A percentile compares a stretch with the other conserved stretches of the same genome.
Conservation (phyloP, 2,888 invertebrate genomes). For the Quadriops clusia region DNA sequence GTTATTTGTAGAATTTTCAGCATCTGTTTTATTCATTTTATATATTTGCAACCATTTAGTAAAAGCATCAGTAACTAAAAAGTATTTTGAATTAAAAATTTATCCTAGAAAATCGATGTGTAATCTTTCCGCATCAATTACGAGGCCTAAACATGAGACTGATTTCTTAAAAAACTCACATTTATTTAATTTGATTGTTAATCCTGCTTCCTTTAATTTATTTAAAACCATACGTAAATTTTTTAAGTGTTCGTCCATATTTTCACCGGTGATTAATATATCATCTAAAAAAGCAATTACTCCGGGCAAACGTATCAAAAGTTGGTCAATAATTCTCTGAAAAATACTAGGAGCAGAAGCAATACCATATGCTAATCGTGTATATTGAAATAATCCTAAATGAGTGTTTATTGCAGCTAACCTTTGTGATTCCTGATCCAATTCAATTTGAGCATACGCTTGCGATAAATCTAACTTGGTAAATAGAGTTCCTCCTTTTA, state of each 20-base stretch:
- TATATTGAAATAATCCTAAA: conserved; percentile 12
- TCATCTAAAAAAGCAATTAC: conserved; percentile 9
- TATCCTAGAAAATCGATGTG: too few species aligned
- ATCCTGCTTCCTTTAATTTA: conserved; percentile 11
- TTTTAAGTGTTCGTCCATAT: conserved; percentile 4
- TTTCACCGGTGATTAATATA: conserved; percentile 11
- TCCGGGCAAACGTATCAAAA: conserved; percentile 10
- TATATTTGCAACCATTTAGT: too few species aligned
- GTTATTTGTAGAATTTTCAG: too few species aligned
- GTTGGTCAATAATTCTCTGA: conserved; percentile 12
- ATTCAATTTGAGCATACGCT: conserved; percentile 12
- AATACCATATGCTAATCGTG: conserved; percentile 13
- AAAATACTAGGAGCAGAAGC: conserved; percentile 13
- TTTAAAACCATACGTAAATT: conserved; percentile 9
- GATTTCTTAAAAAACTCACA: conserved; percentile 13
- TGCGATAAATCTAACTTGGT: conserved; percentile 15
- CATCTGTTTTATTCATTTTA: too few species aligned
- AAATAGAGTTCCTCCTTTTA: conserved; percentile 10
- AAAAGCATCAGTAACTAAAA: too few species aligned
- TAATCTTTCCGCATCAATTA: too few species aligned
- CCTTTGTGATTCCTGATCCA: conserved; percentile 7
- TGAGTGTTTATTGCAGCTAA: conserved; percentile 13
- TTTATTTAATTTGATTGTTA: conserved; percentile 13
- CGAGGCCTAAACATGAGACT: conserved; percentile 14
- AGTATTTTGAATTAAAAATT: too few species aligned